These are phyloP conservation scores for Anoplius nigerrimus DNA, from an alignment of 2,888 invertebrate genomes.

Conservation along the genomic window DNA sequence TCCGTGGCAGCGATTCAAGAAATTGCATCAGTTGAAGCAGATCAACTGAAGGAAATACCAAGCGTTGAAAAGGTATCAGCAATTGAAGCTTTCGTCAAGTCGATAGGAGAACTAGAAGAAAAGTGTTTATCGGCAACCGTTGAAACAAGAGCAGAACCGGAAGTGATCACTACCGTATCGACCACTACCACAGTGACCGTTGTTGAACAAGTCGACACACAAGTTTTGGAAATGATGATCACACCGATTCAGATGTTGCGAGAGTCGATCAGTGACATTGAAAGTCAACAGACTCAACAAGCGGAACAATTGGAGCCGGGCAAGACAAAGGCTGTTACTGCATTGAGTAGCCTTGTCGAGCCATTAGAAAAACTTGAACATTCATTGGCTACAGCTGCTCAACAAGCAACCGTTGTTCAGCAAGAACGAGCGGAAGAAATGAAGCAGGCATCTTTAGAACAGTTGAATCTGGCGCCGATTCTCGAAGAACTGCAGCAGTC, in stretches of 20 bases:
- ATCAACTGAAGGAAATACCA: background rate
- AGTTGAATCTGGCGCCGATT: background rate
- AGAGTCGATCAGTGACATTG: background rate
- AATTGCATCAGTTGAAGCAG: constrained; percentile 8
- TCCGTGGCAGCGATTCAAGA: constrained; percentile 33
- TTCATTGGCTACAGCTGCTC: constrained; percentile 38
- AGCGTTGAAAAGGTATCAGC: constrained; percentile 10
- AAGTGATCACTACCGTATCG: background rate
- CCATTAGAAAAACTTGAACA: constrained; percentile 10
- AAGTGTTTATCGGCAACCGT: constrained; percentile 28
- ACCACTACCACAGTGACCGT: constrained; percentile 2
- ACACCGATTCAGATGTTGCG: constrained; percentile 29
- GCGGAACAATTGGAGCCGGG: constrained; percentile 5
- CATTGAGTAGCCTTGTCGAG: constrained; percentile 47
- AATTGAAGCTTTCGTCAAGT: constrained; percentile 32
- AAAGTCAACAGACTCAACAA: constrained; percentile 23
- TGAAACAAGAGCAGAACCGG: background rate
- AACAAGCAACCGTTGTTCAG: constrained; percentile 40
- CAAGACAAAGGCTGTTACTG: background rate
- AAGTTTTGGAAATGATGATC: constrained; percentile 23
- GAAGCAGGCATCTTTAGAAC: background rate
- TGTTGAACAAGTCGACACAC: constrained; percentile 15
- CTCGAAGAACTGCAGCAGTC: constrained; percentile 72
- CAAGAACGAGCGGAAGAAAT: constrained; percentile 16
- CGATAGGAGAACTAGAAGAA: constrained; percentile 32